A percentile compares a stretch with the other conserved stretches of the same genome.
These are phyloP conservation scores for Megamerina dolium DNA, from an alignment of 2,888 invertebrate species.

Conservation along the genomic window DNA sequence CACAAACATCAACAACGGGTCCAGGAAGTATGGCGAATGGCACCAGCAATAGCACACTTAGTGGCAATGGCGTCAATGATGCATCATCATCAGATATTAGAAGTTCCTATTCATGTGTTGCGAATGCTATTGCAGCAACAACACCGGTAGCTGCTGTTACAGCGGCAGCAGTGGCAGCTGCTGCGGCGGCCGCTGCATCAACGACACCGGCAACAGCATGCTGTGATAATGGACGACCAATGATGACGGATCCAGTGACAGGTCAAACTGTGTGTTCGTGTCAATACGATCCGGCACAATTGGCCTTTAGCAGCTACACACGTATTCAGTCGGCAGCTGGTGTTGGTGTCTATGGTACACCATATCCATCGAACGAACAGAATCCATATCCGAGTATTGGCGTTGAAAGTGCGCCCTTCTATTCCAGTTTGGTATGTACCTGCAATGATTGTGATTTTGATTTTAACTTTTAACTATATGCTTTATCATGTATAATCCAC, in stretches of 20 bases:
- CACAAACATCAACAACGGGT: slow-evolving; percentile 36
- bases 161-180: neutral
- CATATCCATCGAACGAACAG: slow-evolving; percentile 85
- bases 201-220: slow-evolving; percentile 52
- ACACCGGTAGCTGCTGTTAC: slow-evolving; percentile 37
- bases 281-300: slow-evolving; percentile 73
- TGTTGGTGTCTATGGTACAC: slow-evolving; percentile 71
- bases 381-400: slow-evolving; percentile 89
- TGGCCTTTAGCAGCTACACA: slow-evolving; percentile 15
- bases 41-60: slow-evolving; percentile 5
- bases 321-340: slow-evolving; percentile 65
- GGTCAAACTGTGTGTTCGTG: slow-evolving; percentile 92
- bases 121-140: slow-evolving; percentile 1
- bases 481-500: too few species aligned
- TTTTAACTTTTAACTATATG: neutral
- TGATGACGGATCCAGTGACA: slow-evolving; percentile 87
- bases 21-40: slow-evolving; percentile 29
- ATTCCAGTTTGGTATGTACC: slow-evolving; percentile 89
- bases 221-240: slow-evolving; percentile 85
- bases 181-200: slow-evolving; percentile 1
- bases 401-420: slow-evolving; percentile 89
- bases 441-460: neutral
- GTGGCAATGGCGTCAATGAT: slow-evolving; percentile 13
- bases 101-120: slow-evolving; percentile 14
- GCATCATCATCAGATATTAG: too few species aligned